Evolutionary conservation across 2,888 invertebrate species (phyloP).

Genomic region (Nematopogon swammerdamellus): DNA sequence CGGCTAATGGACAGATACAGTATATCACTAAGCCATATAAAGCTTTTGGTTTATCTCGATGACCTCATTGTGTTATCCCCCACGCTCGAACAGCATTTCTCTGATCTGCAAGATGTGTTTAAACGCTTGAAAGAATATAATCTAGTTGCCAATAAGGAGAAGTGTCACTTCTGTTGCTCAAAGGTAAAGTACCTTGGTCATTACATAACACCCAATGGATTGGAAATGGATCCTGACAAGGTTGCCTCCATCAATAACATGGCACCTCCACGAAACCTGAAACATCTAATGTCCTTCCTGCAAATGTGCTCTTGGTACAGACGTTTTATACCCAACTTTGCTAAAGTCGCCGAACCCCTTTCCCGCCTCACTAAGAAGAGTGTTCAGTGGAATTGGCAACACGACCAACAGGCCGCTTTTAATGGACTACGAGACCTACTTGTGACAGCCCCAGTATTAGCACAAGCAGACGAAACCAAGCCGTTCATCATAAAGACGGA

Average conservation of each 20-base stretch:
- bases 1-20: no score
- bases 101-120: conserved; percentile 15
- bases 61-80: conserved; percentile 18
- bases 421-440: conserved; percentile 12
- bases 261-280: conserved; percentile 10
- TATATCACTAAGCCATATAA: no score
- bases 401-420: conserved; percentile 13
- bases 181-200: conserved; percentile 11
- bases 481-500: conserved; percentile 12
- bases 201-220: conserved; percentile 11
- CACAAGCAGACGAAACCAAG: conserved; percentile 8
- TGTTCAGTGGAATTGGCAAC: conserved; percentile 14
- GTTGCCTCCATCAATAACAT: conserved; percentile 10
- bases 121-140: conserved; percentile 14
- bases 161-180: conserved; percentile 14
- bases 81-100: conserved; percentile 13
- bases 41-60: conserved; percentile 13
- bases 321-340: conserved; percentile 20
- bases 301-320: conserved; percentile 19
- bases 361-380: conserved; percentile 16
- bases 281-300: conserved; percentile 12
- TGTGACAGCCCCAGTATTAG: conserved; percentile 11
- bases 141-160: conserved; percentile 16
- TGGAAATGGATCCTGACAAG: conserved; percentile 13
- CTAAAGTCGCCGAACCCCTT: conserved; percentile 13